These are phyloP conservation scores for Sebastes steindachneri DNA, from an alignment of 2,797 vertebrate genomes.

Conservation along the genomic window DNA sequence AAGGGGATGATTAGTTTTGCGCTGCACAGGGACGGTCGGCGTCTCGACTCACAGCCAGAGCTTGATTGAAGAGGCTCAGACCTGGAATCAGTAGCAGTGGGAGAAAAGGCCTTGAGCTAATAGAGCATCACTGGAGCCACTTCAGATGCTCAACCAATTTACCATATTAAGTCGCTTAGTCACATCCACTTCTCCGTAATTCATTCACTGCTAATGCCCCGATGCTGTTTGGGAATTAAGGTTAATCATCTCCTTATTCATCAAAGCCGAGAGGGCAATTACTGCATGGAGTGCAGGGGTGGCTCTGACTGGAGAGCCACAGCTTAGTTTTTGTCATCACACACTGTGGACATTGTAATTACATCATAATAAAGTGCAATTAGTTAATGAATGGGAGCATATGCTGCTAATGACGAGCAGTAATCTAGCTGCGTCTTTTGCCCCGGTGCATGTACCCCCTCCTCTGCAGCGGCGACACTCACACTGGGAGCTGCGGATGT, in stretches of 20 bases:
- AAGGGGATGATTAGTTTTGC: conserved; percentile 63
- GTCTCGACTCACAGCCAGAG: conserved; percentile 53
- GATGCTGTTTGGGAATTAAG: conserved; percentile 92
- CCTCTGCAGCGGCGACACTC: conserved; percentile 6
- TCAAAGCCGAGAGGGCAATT: conserved; percentile 90
- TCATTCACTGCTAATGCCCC: conserved; percentile 92
- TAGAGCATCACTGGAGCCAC: conserved; percentile 72
- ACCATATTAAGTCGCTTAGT: conserved; percentile 91
- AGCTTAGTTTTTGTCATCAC: conserved; percentile 74
- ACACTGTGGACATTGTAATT: conserved; percentile 83
- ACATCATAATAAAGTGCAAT: conserved; percentile 89
- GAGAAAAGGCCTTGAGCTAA: conserved; percentile 73
- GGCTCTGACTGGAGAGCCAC: conserved; percentile 72
- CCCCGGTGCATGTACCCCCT: conserved; percentile 30
- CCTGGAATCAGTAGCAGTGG: conserved; percentile 58
- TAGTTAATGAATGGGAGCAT: conserved; percentile 84
- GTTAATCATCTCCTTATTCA: conserved; percentile 94
- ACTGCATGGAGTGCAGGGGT: conserved; percentile 84
- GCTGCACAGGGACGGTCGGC: conserved; percentile 33
- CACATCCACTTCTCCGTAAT: conserved; percentile 89
- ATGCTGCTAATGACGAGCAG: conserved; percentile 70
- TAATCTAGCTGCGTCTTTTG: conserved; percentile 56
- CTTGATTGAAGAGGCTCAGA: conserved; percentile 58
- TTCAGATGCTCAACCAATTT: conserved; percentile 84
- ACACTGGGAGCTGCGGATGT: neutral